Base-by-base conservation (phyloP, 2,797 vertebrate species). In the Urosaurus nigricauda region DNA sequence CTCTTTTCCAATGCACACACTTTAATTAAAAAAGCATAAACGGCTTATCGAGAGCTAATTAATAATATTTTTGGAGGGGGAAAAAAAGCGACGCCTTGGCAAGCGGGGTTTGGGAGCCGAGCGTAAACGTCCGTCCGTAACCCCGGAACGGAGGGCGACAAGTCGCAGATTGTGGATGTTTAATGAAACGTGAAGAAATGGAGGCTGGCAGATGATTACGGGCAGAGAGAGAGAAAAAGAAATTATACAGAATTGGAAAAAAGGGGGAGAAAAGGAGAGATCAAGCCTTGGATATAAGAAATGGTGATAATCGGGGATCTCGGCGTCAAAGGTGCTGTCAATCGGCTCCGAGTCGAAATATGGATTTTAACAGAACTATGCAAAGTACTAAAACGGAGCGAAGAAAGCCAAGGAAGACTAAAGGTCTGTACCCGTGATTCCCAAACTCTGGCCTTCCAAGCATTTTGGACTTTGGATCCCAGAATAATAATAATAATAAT, bases 11-110 rank as follows among this genome's bases (percentile, higher is more conserved):
- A 90, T 77, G 29, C 40, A 65, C 68, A 83, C 86, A 77, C 92
- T 95, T 94, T 95, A 95, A 96, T 96, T 96, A 96, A 96, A 96
- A 77, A 94, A 93, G 90, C 93, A 95, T 94, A 96, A 95, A 95
- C 84, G 90, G 92, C 90, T 94, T 95, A 95, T 95, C 94, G 94
- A 94, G 93, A 94, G 93, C 93, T 95, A 94, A 95, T 95, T 95
- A 94, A 96, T 95, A 91, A 32, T 68, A 29, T 32, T 65, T 65
- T 65, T 65, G 4, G 58, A 16, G 58, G 58, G 58, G 58, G 0
- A 9, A 9, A 32, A 95, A 94, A 91, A 93, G 88, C 93, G 93
- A 92, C 89, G 91, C 70, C 74, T 90, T 87, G 94, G 94, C 92
- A 94, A 94, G 91, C 82, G 86, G 92, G 26, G 40, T 51, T 87